Evolutionary conservation across 2,113 vertebrate species (phyloP), one percentile per base, ranked within the genome.

Genomic region (Oostethus manadensis): DNA sequence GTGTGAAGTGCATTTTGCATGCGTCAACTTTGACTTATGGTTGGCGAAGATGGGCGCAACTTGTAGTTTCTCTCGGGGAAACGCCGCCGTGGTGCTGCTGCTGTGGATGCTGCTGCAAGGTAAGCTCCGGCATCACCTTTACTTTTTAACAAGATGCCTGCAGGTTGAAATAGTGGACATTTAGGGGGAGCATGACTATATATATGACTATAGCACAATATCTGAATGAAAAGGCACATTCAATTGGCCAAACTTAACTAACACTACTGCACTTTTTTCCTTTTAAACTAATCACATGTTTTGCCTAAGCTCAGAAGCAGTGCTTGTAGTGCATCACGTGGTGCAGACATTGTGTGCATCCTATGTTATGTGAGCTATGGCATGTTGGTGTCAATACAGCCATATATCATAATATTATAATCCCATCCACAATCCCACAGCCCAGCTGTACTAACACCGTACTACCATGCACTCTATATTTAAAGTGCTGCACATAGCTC

Each of bases 371-470:
- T 29, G 21, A 68, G 82, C 73, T 48, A 87, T 80, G 81, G 44
- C 79, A 76, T 76, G 68, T 23, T 66, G 74, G 58, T 21, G 53
- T 54, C 73, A 76, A 83, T 67, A 51, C 77, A 66, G 77, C 70
- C 78, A 75, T 86, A 86, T 82, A 84, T 87, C 67, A 81, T 89
- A 88, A 89, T 86, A 88, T 84, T 76, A 81, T 90, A 89, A 91
- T 88, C 89, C 87, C 68, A 56, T 79, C 76, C 80, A 72, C 85
- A 89, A 87, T 83, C 83, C 86, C 76, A 69, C 68, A 73, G 85
- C 81, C 82, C 88, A 91, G 88, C 87, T 90, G 90, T 78, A 88
- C 82, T 79, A 90, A 89, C 88, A 88, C 73, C 56, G 61, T 71
- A 55, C 71, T 66, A 54, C 61, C 71, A 60, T 77, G 64, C 64